Base-by-base conservation (phyloP, 2,888 invertebrate genomes). In the Chelonus formosanus region DNA sequence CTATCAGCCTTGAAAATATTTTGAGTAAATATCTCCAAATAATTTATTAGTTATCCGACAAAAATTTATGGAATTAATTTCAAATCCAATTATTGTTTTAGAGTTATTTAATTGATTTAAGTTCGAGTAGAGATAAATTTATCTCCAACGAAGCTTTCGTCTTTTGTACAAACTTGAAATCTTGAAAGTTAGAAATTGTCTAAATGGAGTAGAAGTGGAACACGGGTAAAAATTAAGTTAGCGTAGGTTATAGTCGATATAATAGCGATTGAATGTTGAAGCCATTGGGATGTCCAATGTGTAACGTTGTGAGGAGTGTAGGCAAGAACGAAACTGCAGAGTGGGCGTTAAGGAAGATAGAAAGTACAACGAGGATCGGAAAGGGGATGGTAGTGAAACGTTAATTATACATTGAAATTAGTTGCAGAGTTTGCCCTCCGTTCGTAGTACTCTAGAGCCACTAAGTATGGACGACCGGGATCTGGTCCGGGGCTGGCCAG, bases 381-480 rank as follows among this genome's bases (percentile, higher is more conserved):
- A 67, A 65, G 67, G 67, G 66, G 69, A 70, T 67, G 63, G 68
- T 81, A 81, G 83, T 80, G 83, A 83, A 82, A 84, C 83, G 83
- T 84, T 84, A 83, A 84, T 84, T 84, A 84, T 83, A 84, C 84
- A 84, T 84, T 84, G 84, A 84, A 84, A 84, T 84, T 84, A 84
- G 83, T 84, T 84, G 83, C 80, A 78, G 82, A 83, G 83, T 83
- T 84, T 83, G 83, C 81, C 78, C 81, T 80, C 78, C 76, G 78
- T 80, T 80, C 75, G 77, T 67, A 45, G 48, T 59, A 53, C 77
- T 76, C 77, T 74, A 74, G 77, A 78, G 78, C 78, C 78, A 77
- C 82, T 82, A 82, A 82, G 83, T 81, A 82, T 80, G 79, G 80
- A 78, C 77, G 77, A 74, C 74, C 68, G 65, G 53, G 68, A 73